phyloP scores from a whole-genome alignment of 2,888 invertebrate genomes.

The Coelopa pilipes region DNA sequence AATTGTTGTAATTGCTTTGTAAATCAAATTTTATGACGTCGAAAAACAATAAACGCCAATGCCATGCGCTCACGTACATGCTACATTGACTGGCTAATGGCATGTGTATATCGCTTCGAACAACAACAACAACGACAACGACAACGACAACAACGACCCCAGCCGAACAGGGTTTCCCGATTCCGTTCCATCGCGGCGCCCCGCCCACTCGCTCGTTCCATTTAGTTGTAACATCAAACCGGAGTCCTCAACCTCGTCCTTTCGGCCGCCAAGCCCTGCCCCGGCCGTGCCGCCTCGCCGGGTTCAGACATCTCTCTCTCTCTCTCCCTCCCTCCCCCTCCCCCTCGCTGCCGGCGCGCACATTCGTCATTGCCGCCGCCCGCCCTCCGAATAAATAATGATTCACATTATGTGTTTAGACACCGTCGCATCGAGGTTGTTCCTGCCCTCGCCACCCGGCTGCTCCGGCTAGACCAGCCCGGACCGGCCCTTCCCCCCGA shows the following conservation, averaged over 20 bases:
- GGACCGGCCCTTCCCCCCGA: no score
- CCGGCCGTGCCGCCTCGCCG: background rate
- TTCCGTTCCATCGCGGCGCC: no score
- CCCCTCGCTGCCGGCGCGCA: no score
- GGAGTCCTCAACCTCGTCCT: background rate
- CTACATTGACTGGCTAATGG: background rate
- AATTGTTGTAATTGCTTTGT: conserved; percentile 26
- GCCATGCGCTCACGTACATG: background rate
- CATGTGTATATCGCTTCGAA: no score
- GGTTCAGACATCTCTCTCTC: background rate
- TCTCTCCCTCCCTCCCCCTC: background rate
- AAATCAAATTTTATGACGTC: conserved; percentile 29
- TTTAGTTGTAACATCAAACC: background rate
- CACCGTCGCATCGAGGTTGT: conserved; percentile 1
- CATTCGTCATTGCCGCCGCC: background rate
- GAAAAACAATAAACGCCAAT: conserved; percentile 25
- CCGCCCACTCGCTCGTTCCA: background rate
- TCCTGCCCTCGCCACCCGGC: no score
- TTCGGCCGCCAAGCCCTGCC: background rate
- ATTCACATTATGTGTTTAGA: conserved; percentile 31
- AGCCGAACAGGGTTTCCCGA: no score
- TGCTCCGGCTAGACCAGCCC: no score
- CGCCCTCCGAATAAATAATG: conserved; percentile 26
- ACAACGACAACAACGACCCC: conserved; percentile 6
- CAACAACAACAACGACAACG: background rate